These are phyloP conservation scores for Melanocharis versteri DNA, from an alignment of 2,113 vertebrate genomes.

Conservation along the genomic window DNA sequence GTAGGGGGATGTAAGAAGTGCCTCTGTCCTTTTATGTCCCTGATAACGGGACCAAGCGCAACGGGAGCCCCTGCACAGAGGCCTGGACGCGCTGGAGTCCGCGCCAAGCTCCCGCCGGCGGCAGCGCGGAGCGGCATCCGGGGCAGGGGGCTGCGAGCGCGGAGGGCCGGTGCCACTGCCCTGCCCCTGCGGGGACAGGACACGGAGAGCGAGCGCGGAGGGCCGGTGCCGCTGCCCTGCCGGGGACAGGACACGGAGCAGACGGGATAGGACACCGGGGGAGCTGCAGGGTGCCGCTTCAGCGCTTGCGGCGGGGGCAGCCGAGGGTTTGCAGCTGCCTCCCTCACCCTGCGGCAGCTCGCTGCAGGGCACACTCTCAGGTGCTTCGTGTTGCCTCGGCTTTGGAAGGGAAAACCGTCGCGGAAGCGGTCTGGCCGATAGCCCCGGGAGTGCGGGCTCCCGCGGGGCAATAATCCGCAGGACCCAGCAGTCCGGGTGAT, in stretches of 20 bases:
- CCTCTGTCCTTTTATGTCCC: constrained; percentile 47
- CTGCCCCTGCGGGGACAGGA: neutral
- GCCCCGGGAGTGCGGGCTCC: neutral
- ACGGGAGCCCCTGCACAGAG: neutral
- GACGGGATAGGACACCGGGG: too few species aligned
- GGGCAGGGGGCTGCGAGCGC: too few species aligned
- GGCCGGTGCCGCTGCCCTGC: neutral
- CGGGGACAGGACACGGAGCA: neutral
- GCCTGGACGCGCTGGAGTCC: neutral
- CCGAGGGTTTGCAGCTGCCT: neutral
- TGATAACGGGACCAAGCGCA: neutral
- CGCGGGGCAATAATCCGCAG: neutral
- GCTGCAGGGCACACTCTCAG: neutral
- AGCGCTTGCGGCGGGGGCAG: neutral
- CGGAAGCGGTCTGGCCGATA: neutral
- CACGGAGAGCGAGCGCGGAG: too few species aligned
- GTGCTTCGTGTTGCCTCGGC: accelerated
- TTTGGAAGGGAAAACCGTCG: accelerated
- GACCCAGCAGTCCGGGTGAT: neutral
- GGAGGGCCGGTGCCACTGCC: neutral
- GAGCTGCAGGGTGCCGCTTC: neutral
- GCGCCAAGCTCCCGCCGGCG: neutral
- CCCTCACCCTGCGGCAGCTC: neutral
- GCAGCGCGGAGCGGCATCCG: neutral
- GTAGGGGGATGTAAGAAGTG: neutral